Conservation (phyloP, 2,113 vertebrate genomes). For the Peromyscus leucopus region DNA sequence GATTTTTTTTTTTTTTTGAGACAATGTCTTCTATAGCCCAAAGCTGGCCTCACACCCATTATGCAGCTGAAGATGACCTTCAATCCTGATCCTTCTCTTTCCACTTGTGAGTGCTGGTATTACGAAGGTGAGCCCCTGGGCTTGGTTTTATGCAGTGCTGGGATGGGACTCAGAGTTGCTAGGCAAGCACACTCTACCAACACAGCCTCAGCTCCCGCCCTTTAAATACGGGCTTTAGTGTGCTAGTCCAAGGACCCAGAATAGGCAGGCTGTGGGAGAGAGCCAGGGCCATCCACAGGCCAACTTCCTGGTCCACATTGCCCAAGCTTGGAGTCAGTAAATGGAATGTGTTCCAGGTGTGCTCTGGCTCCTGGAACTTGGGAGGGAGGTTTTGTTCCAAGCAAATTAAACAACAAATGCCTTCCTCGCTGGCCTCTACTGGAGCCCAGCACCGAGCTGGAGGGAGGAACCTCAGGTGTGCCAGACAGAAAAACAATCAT, state of each 20-base stretch:
- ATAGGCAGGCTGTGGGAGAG: not conserved
- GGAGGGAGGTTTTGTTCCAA: conserved; percentile 38
- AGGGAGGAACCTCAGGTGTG: conserved; percentile 17
- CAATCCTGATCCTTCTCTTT: not conserved
- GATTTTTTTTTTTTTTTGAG: not conserved
- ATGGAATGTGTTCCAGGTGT: conserved; percentile 64
- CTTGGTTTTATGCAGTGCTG: not conserved
- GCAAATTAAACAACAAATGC: not conserved
- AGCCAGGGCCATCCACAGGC: not conserved
- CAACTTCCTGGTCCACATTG: not conserved
- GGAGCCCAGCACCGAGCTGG: conserved; percentile 43
- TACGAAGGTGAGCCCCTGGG: not conserved
- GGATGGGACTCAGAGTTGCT: not conserved
- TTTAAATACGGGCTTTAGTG: not conserved
- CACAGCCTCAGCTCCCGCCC: not conserved
- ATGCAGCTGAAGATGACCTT: not conserved
- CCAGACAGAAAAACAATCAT: conserved; percentile 56
- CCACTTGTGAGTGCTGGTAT: not conserved
- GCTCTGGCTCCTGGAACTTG: conserved; percentile 12
- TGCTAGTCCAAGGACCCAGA: not conserved
- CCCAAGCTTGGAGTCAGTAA: not conserved
- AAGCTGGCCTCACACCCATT: not conserved
- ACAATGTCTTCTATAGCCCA: not conserved
- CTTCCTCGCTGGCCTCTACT: conserved; percentile 7
- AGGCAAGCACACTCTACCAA: not conserved